phyloP scores from a whole-genome alignment of 92 coral and sea anemone species.

The Zoanthus sociatus region DNA sequence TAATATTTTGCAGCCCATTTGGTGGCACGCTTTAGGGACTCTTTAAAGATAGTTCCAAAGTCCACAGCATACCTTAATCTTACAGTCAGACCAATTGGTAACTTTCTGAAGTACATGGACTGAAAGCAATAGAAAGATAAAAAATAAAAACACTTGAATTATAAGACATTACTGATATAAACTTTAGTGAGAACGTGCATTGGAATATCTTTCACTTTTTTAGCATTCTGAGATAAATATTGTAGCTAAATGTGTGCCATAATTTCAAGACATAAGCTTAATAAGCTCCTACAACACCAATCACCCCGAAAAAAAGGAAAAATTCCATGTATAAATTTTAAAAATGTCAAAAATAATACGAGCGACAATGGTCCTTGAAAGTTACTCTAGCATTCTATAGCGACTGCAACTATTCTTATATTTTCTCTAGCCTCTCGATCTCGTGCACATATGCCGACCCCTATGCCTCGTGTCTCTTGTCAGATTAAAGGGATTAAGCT shows the following conservation, averaged over 20 bases:
- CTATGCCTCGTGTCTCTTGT: constrained; percentile 17
- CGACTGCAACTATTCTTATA: constrained; percentile 14
- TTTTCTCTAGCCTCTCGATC: constrained; percentile 16
- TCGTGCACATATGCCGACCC: constrained; percentile 18
- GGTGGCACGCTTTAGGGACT: no score
- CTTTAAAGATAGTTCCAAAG: no score
- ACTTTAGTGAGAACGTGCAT: constrained; percentile 5
- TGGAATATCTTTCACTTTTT: constrained; percentile 7
- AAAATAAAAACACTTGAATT: constrained; percentile 4
- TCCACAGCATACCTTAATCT: constrained; percentile 3
- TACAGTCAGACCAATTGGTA: constrained; percentile 9
- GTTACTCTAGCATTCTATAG: constrained; percentile 14
- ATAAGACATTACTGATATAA: constrained; percentile 2
- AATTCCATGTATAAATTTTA: not conserved
- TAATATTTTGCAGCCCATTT: no score
- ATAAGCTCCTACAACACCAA: constrained; percentile 12
- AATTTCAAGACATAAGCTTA: constrained; percentile 7
- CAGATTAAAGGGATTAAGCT: constrained; percentile 14
- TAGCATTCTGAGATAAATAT: constrained; percentile 9
- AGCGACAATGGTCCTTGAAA: constrained; percentile 16
- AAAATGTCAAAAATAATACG: constrained; percentile 12
- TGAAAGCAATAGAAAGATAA: not conserved
- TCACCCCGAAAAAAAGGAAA: constrained; percentile 15
- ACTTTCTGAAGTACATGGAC: constrained; percentile 12
- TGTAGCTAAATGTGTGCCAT: constrained; percentile 9